A percentile compares a stretch with the other conserved stretches of the same genome.
Evolutionary conservation across 2,113 vertebrate species (phyloP).

Genomic region (Neolamprologus ventralis): DNA sequence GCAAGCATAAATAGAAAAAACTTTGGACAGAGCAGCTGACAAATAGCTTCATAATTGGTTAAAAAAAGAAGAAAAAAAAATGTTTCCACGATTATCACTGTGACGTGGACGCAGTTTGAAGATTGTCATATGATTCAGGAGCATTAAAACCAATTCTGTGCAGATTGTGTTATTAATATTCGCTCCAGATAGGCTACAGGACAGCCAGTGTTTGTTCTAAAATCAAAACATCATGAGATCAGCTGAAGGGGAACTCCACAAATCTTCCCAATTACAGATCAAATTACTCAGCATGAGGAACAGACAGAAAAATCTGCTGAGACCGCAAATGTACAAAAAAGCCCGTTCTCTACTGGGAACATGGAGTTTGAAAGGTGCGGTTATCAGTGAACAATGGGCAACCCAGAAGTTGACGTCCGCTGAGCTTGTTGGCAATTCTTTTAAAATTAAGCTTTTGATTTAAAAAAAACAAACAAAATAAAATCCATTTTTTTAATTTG

Average conservation of each 20-base stretch:
- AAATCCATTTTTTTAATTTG: not conserved
- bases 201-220: not conserved
- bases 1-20: not conserved
- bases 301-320: not conserved
- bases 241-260: not conserved
- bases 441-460: not conserved
- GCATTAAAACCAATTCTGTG: not conserved
- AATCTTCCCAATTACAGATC: not conserved
- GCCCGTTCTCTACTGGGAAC: not conserved
- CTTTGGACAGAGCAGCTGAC: not conserved
- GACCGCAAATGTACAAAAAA: not conserved
- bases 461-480: not conserved
- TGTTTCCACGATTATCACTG: not conserved
- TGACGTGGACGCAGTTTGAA: not conserved
- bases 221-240: not conserved
- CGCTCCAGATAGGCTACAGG: not conserved
- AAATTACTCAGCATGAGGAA: not conserved
- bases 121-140: not conserved
- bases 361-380: not conserved
- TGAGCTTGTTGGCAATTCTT: fast-evolving
- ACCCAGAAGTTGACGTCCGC: fast-evolving
- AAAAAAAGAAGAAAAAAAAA: not conserved
- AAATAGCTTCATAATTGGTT: not conserved
- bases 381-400: not conserved
- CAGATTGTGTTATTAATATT: not conserved